Evolutionary conservation across 2,888 invertebrate species (phyloP), one percentile per base, ranked within the genome.

Genomic region (Escarpia spicata): DNA sequence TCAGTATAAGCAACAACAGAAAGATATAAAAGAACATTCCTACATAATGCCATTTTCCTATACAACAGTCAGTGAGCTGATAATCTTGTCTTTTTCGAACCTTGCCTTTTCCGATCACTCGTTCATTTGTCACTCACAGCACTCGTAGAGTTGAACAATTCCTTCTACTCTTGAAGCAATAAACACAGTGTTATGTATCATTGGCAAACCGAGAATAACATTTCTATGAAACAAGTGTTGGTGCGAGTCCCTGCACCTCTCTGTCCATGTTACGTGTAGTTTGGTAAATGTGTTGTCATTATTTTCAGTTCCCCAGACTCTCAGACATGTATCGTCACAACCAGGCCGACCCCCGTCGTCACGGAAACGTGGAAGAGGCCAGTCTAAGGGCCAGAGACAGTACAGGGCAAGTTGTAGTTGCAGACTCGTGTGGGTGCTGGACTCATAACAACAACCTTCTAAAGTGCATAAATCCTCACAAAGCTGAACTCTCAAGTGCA

Each of bases 381-480:
- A 58, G 6, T 90, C 93, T 19, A 92, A 92, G 45, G 90, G 92
- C 26, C 93, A 93, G 45, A 92, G 90, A 43, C 92, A 75, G 26
- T 93, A 93, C 58, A 60, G 92, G 75, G 90, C 45, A 91, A 93
- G 90, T 44, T 15, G 26, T 6, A 75, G 75, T 75, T 6, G 19
- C 26, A 3, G 19, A 75, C 8, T 15, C 52, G 8, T 52, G 52
- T 52, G 15, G 9, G 12, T 1, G 15, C 52, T 12, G 52, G 12
- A 9, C 0, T 15, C 52, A 9, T 52, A 52, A 52, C 52, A 12
- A 52, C 52, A 52, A 52, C 52, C 52, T 52, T 52, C 52, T 4
- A 52, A 52, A 52, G 12, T 12, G 12, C 52, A 37, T 37, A 37
- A 37, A 37, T 37, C 37, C 37, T 37, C 37, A 37, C 37, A 37